phyloP scores from a whole-genome alignment of 2,797 vertebrate species.

The Novumbra hubbsi region DNA sequence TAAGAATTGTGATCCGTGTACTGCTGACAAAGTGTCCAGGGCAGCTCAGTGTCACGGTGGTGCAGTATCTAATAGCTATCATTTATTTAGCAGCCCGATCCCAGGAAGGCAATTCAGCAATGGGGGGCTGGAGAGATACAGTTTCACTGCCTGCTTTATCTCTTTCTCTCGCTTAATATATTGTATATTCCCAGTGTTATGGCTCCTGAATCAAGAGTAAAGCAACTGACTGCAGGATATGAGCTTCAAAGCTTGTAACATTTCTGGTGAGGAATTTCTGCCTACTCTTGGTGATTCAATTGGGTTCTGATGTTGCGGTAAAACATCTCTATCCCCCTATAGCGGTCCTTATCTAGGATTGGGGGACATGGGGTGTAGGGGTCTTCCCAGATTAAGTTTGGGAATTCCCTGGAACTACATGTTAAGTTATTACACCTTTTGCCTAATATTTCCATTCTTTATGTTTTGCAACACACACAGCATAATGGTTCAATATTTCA shows the following conservation, averaged over 20 bases:
- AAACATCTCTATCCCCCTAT: too few species aligned
- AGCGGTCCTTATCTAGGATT: not conserved
- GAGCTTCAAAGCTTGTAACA: conserved; percentile 7
- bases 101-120: conserved; percentile 12
- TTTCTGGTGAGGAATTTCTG: not conserved
- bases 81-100: conserved; percentile 38
- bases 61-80: conserved; percentile 27
- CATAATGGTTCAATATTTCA: too few species aligned
- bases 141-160: not conserved
- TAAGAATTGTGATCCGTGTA: not conserved
- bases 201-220: not conserved
- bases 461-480: too few species aligned
- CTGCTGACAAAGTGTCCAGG: not conserved
- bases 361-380: not conserved
- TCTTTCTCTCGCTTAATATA: too few species aligned
- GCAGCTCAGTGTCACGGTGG: not conserved
- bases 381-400: too few species aligned
- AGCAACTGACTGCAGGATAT: not conserved
- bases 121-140: not conserved
- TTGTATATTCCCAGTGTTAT: not conserved
- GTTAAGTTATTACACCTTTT: too few species aligned
- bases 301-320: not conserved
- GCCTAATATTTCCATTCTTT: too few species aligned
- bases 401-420: too few species aligned
- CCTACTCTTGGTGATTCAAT: not conserved